Percentiles rank a stretch among this genome's conserved stretches.
Evolutionary conservation across 2,797 vertebrate species (phyloP).

Genomic region (Acrossocheilus fasciatus): DNA sequence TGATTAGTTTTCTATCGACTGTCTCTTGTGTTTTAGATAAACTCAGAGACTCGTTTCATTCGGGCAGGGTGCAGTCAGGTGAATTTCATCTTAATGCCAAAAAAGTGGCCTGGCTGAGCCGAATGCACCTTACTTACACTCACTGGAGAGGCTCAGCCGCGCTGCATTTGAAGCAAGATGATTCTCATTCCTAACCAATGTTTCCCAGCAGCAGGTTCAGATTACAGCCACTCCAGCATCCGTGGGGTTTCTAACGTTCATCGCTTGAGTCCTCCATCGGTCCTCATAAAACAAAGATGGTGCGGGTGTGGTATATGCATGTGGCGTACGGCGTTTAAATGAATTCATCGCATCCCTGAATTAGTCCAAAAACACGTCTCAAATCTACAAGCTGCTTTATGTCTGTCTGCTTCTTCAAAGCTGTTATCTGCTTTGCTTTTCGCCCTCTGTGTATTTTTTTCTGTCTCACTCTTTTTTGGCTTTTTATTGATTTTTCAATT

Average conservation of each 20-base stretch:
- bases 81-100: neutral
- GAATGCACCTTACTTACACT: neutral
- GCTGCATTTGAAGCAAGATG: constrained; percentile 36
- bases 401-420: constrained; percentile 75
- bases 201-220: constrained; percentile 68
- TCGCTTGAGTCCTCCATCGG: constrained; percentile 26
- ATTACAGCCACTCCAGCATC: constrained; percentile 68
- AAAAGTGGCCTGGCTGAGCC: constrained; percentile 1
- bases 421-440: constrained; percentile 75
- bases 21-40: constrained; percentile 72
- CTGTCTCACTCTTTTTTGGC: constrained; percentile 46
- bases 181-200: constrained; percentile 74
- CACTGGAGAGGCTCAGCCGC: too few relatives aligned
- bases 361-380: constrained; percentile 62
- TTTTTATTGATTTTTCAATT: constrained; percentile 83
- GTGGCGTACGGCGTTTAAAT: neutral
- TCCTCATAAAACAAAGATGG: constrained; percentile 22
- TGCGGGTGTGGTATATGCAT: neutral
- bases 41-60: constrained; percentile 78
- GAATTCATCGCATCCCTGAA: constrained; percentile 58
- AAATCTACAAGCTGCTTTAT: constrained; percentile 73
- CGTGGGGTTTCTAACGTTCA: constrained; percentile 61
- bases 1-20: constrained; percentile 73
- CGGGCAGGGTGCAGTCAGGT: constrained; percentile 4
- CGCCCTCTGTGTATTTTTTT: constrained; percentile 54